phyloP scores from a whole-genome alignment of 2,888 invertebrate genomes.

The Osedax fenrisi region DNA sequence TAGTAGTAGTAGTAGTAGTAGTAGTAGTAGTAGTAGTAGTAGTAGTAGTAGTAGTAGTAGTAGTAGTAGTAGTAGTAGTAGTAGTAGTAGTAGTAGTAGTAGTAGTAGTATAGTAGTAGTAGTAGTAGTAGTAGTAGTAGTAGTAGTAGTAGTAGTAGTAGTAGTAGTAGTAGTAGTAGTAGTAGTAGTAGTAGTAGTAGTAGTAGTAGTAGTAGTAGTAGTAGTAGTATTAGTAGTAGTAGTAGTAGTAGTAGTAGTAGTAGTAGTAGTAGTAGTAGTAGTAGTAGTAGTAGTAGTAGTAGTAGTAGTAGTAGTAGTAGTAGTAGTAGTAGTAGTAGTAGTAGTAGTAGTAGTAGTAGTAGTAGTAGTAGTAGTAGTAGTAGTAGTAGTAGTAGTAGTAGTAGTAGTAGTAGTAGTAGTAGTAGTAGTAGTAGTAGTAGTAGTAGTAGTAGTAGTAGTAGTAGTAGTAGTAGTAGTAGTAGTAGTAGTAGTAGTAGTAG shows the following conservation, averaged over 20 bases:
- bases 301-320: not conserved
- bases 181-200: not conserved
- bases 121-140: constrained; percentile 3
- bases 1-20: constrained; percentile 12
- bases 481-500: constrained; percentile 8
- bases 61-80: constrained; percentile 9
- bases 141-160: constrained; percentile 3
- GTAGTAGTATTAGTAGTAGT: not conserved
- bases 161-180: not conserved
- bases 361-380: constrained; percentile 4
- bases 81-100: constrained; percentile 12
- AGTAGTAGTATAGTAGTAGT: constrained; percentile 7
- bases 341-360: not conserved
- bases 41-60: constrained; percentile 13
- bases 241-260: not conserved
- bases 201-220: not conserved
- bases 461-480: constrained; percentile 14
- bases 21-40: constrained; percentile 8
- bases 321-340: not conserved
- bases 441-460: constrained; percentile 22
- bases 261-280: not conserved
- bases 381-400: not conserved
- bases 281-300: not conserved
- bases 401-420: not conserved
- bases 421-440: not conserved